A percentile compares a stretch with the other conserved stretches of the same genome.
phyloP scores from a whole-genome alignment of 1,140 invertebrate species.

The Drosophila subpulchrella region DNA sequence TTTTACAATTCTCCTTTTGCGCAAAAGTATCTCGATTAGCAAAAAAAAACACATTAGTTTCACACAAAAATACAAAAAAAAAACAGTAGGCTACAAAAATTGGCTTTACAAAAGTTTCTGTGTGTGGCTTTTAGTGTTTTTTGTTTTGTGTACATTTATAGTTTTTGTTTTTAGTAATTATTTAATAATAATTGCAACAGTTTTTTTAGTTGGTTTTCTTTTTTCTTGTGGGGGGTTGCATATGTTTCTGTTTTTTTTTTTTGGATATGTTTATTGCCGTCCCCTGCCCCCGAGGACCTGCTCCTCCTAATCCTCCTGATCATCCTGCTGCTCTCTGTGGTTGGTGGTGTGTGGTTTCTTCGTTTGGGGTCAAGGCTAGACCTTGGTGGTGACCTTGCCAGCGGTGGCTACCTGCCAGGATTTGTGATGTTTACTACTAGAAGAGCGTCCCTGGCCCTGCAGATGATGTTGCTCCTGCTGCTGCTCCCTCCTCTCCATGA shows the following conservation, averaged over 20 bases:
- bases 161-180: slow-evolving; percentile 24
- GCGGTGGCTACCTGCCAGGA: slow-evolving; percentile 56
- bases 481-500: slow-evolving; percentile 25
- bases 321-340: slow-evolving; percentile 1
- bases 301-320: not conserved
- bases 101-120: slow-evolving; percentile 51
- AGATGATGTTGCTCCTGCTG: slow-evolving; percentile 26
- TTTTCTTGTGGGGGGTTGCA: slow-evolving; percentile 8
- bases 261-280: slow-evolving; percentile 56
- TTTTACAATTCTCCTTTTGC: slow-evolving; percentile 42
- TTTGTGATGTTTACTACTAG: slow-evolving; percentile 70
- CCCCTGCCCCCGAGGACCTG: slow-evolving; percentile 30
- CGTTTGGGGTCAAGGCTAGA: slow-evolving; percentile 41
- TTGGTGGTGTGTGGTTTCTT: slow-evolving; percentile 18
- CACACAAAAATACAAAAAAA: slow-evolving; percentile 36
- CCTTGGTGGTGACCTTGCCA: slow-evolving; percentile 68
- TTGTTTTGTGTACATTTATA: slow-evolving; percentile 52
- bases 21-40: slow-evolving; percentile 42
- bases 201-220: slow-evolving; percentile 36
- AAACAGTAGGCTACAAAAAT: slow-evolving; percentile 43
- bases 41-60: slow-evolving; percentile 44
- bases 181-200: slow-evolving; percentile 79
- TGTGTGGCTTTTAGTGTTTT: slow-evolving; percentile 23
- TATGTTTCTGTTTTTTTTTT: slow-evolving; percentile 25
- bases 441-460: slow-evolving; percentile 48